Percentiles rank a stretch among this genome's conserved stretches.
Evolutionary conservation across 2,113 vertebrate species (phyloP).

Genomic region (Leiothrix lutea): DNA sequence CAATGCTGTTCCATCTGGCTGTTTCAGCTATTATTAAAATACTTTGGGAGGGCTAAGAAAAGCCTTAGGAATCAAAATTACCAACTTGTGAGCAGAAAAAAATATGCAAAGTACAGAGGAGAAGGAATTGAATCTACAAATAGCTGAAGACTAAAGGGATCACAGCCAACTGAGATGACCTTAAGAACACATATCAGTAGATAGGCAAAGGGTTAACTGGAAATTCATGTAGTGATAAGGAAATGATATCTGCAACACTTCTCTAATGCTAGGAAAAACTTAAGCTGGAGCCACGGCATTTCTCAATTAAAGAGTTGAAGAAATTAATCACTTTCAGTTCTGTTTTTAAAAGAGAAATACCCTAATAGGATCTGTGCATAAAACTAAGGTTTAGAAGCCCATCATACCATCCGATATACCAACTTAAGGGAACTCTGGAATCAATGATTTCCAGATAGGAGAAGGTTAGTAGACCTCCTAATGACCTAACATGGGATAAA

Average conservation of each 20-base stretch:
- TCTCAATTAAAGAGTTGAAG: not conserved
- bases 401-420: not conserved
- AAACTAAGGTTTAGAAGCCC: not conserved
- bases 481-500: not conserved
- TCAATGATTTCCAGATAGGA: not conserved
- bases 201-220: not conserved
- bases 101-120: not conserved
- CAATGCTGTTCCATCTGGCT: not conserved
- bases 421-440: not conserved
- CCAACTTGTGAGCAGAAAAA: not conserved
- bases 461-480: not conserved
- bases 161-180: not conserved
- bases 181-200: not conserved
- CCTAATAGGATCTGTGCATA: not conserved
- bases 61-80: not conserved
- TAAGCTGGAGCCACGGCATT: not conserved
- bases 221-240: not conserved
- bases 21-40: not conserved
- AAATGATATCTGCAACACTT: not conserved
- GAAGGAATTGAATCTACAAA: not conserved
- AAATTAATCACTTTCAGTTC: not conserved
- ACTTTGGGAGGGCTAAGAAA: not conserved
- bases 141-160: not conserved
- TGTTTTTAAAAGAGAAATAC: not conserved
- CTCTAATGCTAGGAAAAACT: not conserved